Evolutionary conservation across 2,797 vertebrate genomes (phyloP).

Genomic region (Emydoidea blandingii): DNA sequence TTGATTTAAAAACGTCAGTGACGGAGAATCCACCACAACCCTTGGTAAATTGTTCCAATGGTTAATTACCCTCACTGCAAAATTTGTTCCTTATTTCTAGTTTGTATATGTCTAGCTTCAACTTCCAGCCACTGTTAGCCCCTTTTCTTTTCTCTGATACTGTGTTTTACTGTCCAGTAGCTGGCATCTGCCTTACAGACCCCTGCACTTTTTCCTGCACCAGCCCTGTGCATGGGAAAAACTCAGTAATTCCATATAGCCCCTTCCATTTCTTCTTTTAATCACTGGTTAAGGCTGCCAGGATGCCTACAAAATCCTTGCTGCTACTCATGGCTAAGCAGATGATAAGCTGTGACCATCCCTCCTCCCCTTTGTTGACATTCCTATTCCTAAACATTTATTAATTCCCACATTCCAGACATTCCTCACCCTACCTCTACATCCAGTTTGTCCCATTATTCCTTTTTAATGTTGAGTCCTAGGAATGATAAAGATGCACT

Average conservation of each 20-base stretch:
- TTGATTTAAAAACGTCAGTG: background rate
- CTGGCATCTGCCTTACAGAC: background rate
- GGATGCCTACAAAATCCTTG: background rate
- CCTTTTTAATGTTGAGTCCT: background rate
- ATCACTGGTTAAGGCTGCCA: background rate
- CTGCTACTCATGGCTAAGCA: background rate
- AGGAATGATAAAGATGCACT: background rate
- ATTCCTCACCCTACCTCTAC: background rate
- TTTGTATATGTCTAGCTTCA: background rate
- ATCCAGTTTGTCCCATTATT: background rate
- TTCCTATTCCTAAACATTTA: constrained; percentile 8
- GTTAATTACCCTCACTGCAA: background rate
- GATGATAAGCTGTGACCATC: background rate
- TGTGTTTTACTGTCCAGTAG: background rate
- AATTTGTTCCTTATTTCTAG: background rate
- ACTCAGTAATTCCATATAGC: background rate
- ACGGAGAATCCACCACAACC: background rate
- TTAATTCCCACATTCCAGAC: background rate
- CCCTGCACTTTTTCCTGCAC: background rate
- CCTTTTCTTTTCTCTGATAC: background rate
- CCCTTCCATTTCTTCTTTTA: constrained; percentile 15
- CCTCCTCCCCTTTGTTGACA: background rate
- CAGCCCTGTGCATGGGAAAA: background rate
- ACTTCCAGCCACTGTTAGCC: background rate
- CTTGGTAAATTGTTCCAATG: background rate